Conservation (phyloP, 2,797 vertebrate genomes). For the Danio tinwini region DNA sequence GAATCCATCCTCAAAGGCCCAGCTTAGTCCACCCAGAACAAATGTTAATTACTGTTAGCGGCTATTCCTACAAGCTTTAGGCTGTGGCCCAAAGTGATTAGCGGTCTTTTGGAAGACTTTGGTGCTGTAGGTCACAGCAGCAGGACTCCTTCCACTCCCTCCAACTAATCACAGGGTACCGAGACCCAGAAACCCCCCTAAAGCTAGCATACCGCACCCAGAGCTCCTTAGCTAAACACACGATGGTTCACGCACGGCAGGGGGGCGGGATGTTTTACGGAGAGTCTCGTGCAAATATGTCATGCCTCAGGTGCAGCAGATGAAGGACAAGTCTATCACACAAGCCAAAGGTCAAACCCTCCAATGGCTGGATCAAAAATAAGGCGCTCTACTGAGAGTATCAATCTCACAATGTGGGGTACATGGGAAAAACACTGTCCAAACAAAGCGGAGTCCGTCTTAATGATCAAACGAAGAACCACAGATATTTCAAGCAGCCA, state of each 20-base stretch:
- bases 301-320: conserved; percentile 26
- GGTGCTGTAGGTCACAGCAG: conserved; percentile 49
- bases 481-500: conserved; percentile 49
- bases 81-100: conserved; percentile 39
- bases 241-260: background rate
- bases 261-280: conserved; percentile 1
- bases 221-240: conserved; percentile 9
- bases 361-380: conserved; percentile 41
- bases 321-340: background rate
- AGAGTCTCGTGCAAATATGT: background rate
- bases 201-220: background rate
- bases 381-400: conserved; percentile 14
- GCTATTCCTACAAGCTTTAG: conserved; percentile 21
- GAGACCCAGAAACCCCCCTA: conserved; percentile 21
- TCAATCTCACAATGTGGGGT: conserved; percentile 39
- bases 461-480: conserved; percentile 44
- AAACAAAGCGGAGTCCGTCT: conserved; percentile 41
- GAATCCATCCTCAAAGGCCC: conserved; percentile 33
- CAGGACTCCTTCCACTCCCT: conserved; percentile 47
- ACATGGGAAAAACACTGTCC: conserved; percentile 34
- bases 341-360: background rate
- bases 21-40: conserved; percentile 17
- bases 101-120: conserved; percentile 17
- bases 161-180: conserved; percentile 30
- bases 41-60: conserved; percentile 52